Conservation (phyloP, 2,113 vertebrate genomes). For the Epinephelus lanceolatus region DNA sequence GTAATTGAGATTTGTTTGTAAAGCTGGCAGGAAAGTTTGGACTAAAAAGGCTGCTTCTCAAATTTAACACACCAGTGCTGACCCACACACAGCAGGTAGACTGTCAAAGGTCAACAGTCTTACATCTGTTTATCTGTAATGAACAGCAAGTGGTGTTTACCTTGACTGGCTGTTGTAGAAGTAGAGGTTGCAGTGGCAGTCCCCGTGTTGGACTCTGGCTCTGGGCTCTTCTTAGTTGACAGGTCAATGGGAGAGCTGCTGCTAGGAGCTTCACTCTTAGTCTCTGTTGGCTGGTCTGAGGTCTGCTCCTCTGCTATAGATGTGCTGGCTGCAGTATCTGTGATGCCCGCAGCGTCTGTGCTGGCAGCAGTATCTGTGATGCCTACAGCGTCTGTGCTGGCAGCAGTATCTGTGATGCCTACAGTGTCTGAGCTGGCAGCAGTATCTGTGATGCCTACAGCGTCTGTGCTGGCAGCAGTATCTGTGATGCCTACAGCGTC, state of each 20-base stretch:
- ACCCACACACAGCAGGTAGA: background rate
- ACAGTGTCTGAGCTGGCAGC: background rate
- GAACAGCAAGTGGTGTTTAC: constrained; percentile 29
- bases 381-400: background rate
- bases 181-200: background rate
- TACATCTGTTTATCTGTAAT: background rate
- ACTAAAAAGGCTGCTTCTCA: background rate
- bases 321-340: constrained; percentile 12
- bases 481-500: too few species aligned
- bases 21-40: too few species aligned
- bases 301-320: constrained; percentile 20
- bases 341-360: background rate
- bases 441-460: background rate
- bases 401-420: constrained; percentile 10
- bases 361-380: background rate
- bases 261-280: constrained; percentile 21
- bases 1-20: too few species aligned
- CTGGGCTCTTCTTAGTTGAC: constrained; percentile 87
- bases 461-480: background rate
- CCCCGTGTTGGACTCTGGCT: constrained; percentile 64
- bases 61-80: background rate
- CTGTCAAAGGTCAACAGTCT: too few species aligned
- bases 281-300: constrained; percentile 44
- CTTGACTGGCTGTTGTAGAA: constrained; percentile 33
- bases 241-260: constrained; percentile 90